Percentiles rank a stretch among this genome's conserved stretches.
phyloP scores from a whole-genome alignment of 2,888 invertebrate genomes.

The Thecophora atra region DNA sequence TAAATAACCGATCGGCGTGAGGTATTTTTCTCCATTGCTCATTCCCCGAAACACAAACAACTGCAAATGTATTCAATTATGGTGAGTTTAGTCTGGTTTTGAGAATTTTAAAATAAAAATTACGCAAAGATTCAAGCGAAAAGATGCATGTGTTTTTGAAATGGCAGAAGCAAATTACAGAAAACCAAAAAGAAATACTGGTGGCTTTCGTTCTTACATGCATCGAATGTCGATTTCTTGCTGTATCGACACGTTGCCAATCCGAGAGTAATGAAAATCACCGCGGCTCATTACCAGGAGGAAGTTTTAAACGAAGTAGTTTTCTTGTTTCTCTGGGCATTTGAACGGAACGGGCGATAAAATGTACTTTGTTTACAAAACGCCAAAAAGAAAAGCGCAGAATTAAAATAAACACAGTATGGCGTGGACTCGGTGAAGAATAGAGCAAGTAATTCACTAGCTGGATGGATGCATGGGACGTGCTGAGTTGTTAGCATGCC shows the following conservation, averaged over 20 bases:
- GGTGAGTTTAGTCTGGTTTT: too few species aligned
- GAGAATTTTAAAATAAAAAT: background rate
- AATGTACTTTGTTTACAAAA: constrained; percentile 20
- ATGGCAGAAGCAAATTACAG: background rate
- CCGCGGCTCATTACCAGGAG: constrained; percentile 28
- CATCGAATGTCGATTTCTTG: background rate
- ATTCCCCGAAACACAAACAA: too few species aligned
- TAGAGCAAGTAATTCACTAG: constrained; percentile 10
- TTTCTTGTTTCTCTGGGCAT: background rate
- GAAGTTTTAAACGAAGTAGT: constrained; percentile 18
- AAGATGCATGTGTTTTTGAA: background rate
- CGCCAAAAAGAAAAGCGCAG: constrained; percentile 6
- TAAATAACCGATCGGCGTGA: too few species aligned
- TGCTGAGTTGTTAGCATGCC: constrained; percentile 17
- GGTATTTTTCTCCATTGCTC: too few species aligned
- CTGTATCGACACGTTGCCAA: constrained; percentile 6
- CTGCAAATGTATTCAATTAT: too few species aligned
- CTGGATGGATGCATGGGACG: constrained; percentile 14
- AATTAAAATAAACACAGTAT: constrained; percentile 10
- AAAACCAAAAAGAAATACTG: background rate
- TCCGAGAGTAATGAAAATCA: constrained; percentile 7
- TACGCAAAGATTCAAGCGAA: constrained; percentile 9
- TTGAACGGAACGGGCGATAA: background rate
- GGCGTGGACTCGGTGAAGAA: background rate
- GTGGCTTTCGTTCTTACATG: background rate